These are phyloP conservation scores for Andrena hattorfiana DNA, from an alignment of 2,888 invertebrate species.

Conservation along the genomic window DNA sequence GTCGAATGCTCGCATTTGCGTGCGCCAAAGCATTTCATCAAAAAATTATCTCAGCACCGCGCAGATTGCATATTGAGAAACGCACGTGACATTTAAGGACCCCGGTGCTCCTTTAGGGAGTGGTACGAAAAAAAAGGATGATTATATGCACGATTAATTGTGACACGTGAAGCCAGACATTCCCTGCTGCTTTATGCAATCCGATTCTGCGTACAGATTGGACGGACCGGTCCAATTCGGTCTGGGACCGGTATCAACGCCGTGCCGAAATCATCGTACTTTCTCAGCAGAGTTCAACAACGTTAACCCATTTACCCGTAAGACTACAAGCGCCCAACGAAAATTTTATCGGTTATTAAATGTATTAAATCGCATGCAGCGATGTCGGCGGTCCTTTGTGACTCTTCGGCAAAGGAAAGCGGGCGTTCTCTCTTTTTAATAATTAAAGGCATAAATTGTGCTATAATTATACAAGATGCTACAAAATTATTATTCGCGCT, in stretches of 20 bases:
- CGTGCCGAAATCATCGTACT: constrained; percentile 59
- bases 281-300: constrained; percentile 55
- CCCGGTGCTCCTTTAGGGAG: constrained; percentile 28
- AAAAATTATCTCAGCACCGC: not conserved
- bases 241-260: constrained; percentile 53
- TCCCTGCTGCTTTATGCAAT: constrained; percentile 60
- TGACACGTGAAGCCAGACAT: constrained; percentile 46
- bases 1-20: not conserved
- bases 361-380: not conserved
- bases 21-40: not conserved
- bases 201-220: constrained; percentile 50
- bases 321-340: not conserved
- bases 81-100: constrained; percentile 18
- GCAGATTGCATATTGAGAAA: constrained; percentile 18
- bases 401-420: not conserved
- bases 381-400: constrained; percentile 18
- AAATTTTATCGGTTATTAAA: constrained; percentile 34
- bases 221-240: constrained; percentile 64
- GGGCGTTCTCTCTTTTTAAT: not conserved
- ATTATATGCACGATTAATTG: constrained; percentile 50
- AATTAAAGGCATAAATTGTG: not conserved
- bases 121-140: constrained; percentile 24
- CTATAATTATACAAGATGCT: not conserved
- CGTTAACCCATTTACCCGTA: constrained; percentile 57
- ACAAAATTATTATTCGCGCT: no score